These are phyloP conservation scores for Hyposmocoma kahamanoa DNA, from an alignment of 1,140 invertebrate genomes.

Conservation along the genomic window DNA sequence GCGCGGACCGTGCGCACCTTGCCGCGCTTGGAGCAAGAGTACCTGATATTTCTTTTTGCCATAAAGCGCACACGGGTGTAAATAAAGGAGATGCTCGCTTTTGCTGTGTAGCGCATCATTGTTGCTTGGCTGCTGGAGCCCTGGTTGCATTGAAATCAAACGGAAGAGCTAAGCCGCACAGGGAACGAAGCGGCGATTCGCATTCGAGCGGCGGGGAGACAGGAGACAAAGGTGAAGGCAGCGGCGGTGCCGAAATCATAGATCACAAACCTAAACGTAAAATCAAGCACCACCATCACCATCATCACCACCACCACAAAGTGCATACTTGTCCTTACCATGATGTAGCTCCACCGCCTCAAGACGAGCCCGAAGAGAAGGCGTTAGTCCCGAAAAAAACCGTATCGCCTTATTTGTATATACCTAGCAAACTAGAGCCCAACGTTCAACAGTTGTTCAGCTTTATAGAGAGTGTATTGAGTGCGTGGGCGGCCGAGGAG, in stretches of 20 bases:
- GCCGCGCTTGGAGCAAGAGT: slow-evolving; percentile 63
- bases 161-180: slow-evolving; percentile 41
- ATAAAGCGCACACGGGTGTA: slow-evolving; percentile 60
- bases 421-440: slow-evolving; percentile 76
- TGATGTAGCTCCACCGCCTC: slow-evolving; percentile 50
- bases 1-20: slow-evolving; percentile 75
- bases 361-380: slow-evolving; percentile 53
- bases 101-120: slow-evolving; percentile 69
- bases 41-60: slow-evolving; percentile 68
- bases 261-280: slow-evolving; percentile 41
- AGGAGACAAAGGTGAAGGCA: slow-evolving; percentile 50
- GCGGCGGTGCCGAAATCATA: slow-evolving; percentile 22
- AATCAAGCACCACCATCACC: slow-evolving; percentile 53
- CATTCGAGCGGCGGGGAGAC: slow-evolving; percentile 66
- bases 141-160: slow-evolving; percentile 49
- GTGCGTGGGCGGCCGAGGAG: slow-evolving; percentile 80
- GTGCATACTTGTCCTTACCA: slow-evolving; percentile 64
- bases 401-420: slow-evolving; percentile 67
- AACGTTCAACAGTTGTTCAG: slow-evolving; percentile 86
- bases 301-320: slow-evolving; percentile 62
- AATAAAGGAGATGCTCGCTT: slow-evolving; percentile 59
- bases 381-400: slow-evolving; percentile 57
- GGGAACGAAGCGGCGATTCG: slow-evolving; percentile 56
- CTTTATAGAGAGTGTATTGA: slow-evolving; percentile 82
- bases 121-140: slow-evolving; percentile 62